Evolutionary conservation across 2,113 vertebrate species (phyloP).

Genomic region (Microcebus ravelobensis): DNA sequence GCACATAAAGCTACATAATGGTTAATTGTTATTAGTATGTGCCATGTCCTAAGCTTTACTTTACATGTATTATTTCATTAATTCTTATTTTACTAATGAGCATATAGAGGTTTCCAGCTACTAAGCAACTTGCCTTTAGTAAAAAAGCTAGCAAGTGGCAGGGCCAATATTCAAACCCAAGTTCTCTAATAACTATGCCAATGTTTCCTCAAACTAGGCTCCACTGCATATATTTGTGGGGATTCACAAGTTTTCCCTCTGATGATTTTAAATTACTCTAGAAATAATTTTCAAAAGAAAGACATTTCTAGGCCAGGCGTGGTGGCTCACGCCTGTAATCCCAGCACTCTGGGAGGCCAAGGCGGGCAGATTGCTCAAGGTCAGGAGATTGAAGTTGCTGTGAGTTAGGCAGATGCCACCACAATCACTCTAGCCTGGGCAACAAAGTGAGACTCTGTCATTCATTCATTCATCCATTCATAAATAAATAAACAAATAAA

Average conservation of each 20-base stretch:
- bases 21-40: background rate
- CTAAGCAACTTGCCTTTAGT: slow-evolving; percentile 3
- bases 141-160: background rate
- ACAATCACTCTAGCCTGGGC: too few relatives aligned
- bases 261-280: slow-evolving; percentile 42
- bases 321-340: too few relatives aligned
- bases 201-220: background rate
- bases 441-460: too few relatives aligned
- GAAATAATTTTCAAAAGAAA: slow-evolving; percentile 44
- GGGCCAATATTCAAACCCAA: background rate
- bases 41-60: background rate
- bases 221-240: background rate
- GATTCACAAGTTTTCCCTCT: background rate
- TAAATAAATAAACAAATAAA: too few relatives aligned
- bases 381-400: too few relatives aligned
- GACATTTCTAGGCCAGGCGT: background rate
- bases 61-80: background rate
- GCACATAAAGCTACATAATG: background rate
- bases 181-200: background rate
- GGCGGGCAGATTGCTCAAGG: too few relatives aligned
- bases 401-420: too few relatives aligned
- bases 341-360: too few relatives aligned
- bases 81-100: slow-evolving; percentile 1
- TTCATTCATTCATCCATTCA: too few relatives aligned
- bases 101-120: background rate